Conservation (phyloP, 1,140 invertebrate genomes). For the Eumeta japonica region DNA sequence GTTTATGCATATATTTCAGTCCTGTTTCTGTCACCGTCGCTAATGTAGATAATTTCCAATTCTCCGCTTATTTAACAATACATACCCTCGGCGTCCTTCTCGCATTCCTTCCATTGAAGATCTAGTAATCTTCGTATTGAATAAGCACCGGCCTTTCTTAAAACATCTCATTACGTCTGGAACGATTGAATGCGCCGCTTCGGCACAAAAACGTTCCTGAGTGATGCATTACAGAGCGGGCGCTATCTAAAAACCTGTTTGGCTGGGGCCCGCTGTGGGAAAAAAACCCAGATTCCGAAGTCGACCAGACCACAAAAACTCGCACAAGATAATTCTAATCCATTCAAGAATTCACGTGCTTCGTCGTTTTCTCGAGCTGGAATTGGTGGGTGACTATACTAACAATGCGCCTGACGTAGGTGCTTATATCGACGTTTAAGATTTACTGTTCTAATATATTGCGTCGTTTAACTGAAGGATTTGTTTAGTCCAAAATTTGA, state of each 20-base stretch:
- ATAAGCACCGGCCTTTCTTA: constrained; percentile 12
- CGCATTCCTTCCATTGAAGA: no score
- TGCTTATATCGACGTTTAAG: no score
- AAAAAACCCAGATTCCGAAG: constrained; percentile 55
- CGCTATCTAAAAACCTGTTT: constrained; percentile 57
- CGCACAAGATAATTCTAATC: constrained; percentile 49
- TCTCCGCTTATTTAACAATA: no score
- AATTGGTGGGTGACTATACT: no score
- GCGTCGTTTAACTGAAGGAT: no score
- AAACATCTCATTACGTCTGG: constrained; percentile 39
- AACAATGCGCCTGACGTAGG: no score
- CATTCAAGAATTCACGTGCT: constrained; percentile 31
- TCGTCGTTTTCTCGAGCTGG: constrained; percentile 29
- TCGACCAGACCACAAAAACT: constrained; percentile 53
- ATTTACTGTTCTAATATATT: no score
- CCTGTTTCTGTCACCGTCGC: neutral
- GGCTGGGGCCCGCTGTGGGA: constrained; percentile 37
- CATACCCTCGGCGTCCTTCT: no score
- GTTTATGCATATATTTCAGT: neutral
- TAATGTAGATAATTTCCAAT: neutral
- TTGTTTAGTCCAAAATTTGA: no score
- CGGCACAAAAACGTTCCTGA: constrained; percentile 41
- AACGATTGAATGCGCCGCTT: constrained; percentile 42
- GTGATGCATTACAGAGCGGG: constrained; percentile 53
- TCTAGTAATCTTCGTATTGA: no score